Percentiles rank a stretch among this genome's conserved stretches.
phyloP scores from a whole-genome alignment of 1,140 invertebrate species.

The Bombus balteatus region DNA sequence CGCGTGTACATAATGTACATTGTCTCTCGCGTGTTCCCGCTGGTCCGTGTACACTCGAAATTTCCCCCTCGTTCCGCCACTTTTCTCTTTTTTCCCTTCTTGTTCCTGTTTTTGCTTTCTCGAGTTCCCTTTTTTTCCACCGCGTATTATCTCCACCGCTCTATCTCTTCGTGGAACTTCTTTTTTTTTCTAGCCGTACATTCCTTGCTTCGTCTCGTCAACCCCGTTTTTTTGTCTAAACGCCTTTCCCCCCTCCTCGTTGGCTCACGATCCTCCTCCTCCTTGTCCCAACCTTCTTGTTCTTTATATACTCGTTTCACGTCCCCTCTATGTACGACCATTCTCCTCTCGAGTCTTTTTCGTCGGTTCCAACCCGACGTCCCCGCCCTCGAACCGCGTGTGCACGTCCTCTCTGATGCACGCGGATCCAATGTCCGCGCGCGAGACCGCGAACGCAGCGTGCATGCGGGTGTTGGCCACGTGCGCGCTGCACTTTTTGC shows the following conservation, averaged over 20 bases:
- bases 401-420: conserved; percentile 50
- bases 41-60: not conserved
- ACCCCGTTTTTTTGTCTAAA: not conserved
- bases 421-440: conserved; percentile 48
- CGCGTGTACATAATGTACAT: conserved; percentile 15
- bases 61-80: not conserved
- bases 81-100: not conserved
- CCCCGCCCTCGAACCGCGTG: not conserved
- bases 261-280: too few species aligned
- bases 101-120: not conserved
- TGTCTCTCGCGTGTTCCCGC: conserved; percentile 6
- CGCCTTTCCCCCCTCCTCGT: not conserved
- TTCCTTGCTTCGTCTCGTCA: conserved; percentile 4
- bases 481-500: conserved; percentile 79
- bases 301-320: conserved; percentile 19
- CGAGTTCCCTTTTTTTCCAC: not conserved
- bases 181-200: not conserved
- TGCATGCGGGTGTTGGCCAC: conserved; percentile 80
- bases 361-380: not conserved
- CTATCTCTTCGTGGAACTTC: not conserved
- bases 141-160: not conserved
- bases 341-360: not conserved
- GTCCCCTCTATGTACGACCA: not conserved
- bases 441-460: conserved; percentile 56
- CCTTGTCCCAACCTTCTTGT: not conserved